These are phyloP conservation scores for Escarpia spicata DNA, from an alignment of 2,888 invertebrate genomes.

Conservation along the genomic window DNA sequence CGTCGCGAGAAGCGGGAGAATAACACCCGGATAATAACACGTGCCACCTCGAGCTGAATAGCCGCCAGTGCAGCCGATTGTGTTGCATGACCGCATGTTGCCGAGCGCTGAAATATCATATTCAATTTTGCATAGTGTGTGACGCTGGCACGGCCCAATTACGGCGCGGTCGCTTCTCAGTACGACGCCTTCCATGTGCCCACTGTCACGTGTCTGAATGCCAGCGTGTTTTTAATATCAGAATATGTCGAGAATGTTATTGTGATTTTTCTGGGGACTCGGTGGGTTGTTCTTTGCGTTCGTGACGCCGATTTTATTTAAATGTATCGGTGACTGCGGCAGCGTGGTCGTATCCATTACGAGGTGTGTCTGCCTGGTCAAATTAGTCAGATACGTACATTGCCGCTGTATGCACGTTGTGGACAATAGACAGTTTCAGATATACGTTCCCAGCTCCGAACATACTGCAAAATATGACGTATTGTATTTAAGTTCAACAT, in stretches of 20 bases:
- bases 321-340: too few relatives aligned
- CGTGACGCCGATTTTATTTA: background rate
- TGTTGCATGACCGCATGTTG: background rate
- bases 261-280: background rate
- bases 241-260: background rate
- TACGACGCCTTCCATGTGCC: background rate
- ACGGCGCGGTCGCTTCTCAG: background rate
- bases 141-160: background rate
- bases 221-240: background rate
- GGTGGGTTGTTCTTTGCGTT: background rate
- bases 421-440: background rate
- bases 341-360: background rate
- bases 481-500: too few relatives aligned
- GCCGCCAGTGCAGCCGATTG: background rate
- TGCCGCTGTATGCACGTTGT: background rate
- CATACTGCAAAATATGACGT: too few relatives aligned
- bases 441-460: too few relatives aligned
- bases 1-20: background rate
- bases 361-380: background rate
- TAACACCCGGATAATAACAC: background rate
- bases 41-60: background rate
- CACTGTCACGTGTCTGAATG: background rate
- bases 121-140: background rate
- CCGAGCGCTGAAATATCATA: background rate
- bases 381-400: background rate